Percentiles rank a stretch among this genome's conserved stretches.
Evolutionary conservation across 2,888 invertebrate genomes (phyloP).

Genomic region (Marronus borbonicus): DNA sequence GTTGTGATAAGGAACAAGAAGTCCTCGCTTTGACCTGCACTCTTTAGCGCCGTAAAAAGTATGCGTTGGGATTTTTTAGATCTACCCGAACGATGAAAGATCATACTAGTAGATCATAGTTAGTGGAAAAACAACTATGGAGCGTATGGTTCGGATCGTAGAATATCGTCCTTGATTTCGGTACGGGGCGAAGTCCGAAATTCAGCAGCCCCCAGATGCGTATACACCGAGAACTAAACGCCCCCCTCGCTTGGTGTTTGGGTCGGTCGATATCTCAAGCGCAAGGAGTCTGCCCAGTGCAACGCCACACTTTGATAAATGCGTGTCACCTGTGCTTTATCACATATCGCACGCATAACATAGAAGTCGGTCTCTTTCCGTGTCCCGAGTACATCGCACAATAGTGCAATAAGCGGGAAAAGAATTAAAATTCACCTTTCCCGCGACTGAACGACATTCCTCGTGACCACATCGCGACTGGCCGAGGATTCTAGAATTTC

Average conservation of each 20-base stretch:
- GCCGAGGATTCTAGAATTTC: background rate
- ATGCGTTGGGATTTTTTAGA: no score
- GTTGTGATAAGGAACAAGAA: background rate
- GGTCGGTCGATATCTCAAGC: constrained; percentile 59
- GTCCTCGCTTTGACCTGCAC: background rate
- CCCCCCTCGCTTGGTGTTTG: constrained; percentile 15
- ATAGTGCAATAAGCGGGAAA: constrained; percentile 12
- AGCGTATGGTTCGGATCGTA: background rate
- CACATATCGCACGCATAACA: background rate
- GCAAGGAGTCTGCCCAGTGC: constrained; percentile 61
- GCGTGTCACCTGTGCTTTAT: constrained; percentile 48
- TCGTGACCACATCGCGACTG: background rate
- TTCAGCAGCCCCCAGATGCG: constrained; percentile 45
- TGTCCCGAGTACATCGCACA: background rate
- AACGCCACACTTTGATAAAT: constrained; percentile 53
- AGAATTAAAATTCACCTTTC: background rate
- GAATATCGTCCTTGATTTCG: constrained; percentile 39
- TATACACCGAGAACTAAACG: background rate
- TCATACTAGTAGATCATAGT: no score
- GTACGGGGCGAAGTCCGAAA: constrained; percentile 50
- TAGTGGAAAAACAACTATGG: background rate
- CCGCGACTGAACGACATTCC: background rate
- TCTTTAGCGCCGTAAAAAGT: no score
- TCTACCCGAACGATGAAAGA: no score
- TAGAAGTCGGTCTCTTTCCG: background rate